These are phyloP conservation scores for Ruditapes philippinarum DNA, from an alignment of 1,140 invertebrate species.

Conservation along the genomic window DNA sequence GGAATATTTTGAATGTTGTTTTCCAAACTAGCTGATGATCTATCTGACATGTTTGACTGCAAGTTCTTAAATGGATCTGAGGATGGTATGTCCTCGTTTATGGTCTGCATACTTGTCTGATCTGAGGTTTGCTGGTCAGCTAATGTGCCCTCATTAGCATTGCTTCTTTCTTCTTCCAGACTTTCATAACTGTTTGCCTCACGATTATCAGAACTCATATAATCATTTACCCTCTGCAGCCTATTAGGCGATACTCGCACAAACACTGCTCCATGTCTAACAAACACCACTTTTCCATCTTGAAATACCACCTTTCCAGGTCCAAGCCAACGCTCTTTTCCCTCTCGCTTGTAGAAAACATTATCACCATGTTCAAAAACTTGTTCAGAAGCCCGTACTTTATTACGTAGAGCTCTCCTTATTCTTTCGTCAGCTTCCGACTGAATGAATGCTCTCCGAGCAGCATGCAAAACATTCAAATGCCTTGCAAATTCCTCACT, in stretches of 20 bases:
- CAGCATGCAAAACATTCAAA: conserved; percentile 64
- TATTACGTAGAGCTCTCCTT: conserved; percentile 55
- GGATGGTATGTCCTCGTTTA: too few species aligned
- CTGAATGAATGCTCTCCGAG: conserved; percentile 60
- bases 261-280: conserved; percentile 69
- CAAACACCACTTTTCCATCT: conserved; percentile 69
- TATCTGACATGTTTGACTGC: too few species aligned
- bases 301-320: conserved; percentile 64
- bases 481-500: conserved; percentile 66
- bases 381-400: conserved; percentile 69
- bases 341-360: conserved; percentile 70
- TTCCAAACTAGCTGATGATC: too few species aligned
- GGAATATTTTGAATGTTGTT: conserved; percentile 8
- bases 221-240: conserved; percentile 56
- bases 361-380: conserved; percentile 64
- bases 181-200: too few species aligned
- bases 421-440: conserved; percentile 65
- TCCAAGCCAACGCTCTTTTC: conserved; percentile 55
- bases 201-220: conserved; percentile 6
- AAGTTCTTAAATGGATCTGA: too few species aligned
- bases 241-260: conserved; percentile 61
- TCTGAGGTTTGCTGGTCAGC: too few species aligned
- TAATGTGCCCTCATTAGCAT: too few species aligned
- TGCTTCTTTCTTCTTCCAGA: too few species aligned
- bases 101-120: too few species aligned